Conservation (phyloP, 2,888 invertebrate genomes). For the Norana najaformis region DNA sequence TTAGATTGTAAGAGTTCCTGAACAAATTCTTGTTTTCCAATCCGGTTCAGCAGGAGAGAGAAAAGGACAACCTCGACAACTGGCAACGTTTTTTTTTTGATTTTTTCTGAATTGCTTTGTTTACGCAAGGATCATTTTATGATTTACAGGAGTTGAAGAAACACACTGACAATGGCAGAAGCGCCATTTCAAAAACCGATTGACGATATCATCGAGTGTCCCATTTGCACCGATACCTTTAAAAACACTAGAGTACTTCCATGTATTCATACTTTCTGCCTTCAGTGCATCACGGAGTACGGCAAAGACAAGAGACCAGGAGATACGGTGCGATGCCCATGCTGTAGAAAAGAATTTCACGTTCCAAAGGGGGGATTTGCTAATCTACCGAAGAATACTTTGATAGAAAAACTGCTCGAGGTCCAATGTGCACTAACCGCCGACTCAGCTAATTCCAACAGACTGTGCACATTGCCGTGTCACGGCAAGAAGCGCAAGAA, state of each 20-base stretch:
- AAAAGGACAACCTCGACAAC: too few relatives aligned
- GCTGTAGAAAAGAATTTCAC: neutral
- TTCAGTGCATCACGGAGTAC: neutral
- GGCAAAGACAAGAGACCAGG: neutral
- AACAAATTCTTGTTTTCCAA: too few relatives aligned
- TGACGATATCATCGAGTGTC: conserved; percentile 20
- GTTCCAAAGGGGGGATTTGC: neutral
- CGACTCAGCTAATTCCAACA: neutral
- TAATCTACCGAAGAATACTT: conserved; percentile 14
- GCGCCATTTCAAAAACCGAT: neutral
- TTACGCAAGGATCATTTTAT: neutral
- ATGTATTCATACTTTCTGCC: conserved; percentile 27
- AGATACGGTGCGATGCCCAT: neutral
- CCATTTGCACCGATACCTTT: conserved; percentile 19
- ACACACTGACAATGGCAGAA: neutral
- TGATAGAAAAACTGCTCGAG: conserved; percentile 1
- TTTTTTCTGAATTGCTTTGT: neutral
- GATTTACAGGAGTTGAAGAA: too few relatives aligned
- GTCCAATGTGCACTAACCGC: neutral
- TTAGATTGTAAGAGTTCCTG: too few relatives aligned
- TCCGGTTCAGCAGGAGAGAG: too few relatives aligned
- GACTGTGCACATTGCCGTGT: neutral
- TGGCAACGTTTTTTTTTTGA: neutral
- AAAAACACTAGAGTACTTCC: conserved; percentile 22
- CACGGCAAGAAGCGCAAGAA: neutral